These are phyloP conservation scores for Hapalemur alaotrensis DNA, from an alignment of 2,797 vertebrate genomes.

Conservation along the genomic window DNA sequence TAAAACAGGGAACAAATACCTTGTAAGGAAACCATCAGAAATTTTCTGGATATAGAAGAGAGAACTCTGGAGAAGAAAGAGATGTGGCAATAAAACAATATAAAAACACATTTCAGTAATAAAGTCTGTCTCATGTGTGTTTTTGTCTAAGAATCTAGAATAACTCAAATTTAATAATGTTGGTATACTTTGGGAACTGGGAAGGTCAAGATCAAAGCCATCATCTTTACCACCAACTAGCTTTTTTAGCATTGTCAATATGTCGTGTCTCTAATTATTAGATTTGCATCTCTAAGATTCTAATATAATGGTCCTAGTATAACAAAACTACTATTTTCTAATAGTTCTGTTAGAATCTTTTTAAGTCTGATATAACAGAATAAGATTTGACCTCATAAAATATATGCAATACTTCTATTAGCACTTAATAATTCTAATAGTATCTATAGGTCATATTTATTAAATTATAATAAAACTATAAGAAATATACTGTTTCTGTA, in stretches of 20 bases:
- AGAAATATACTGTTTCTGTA: neutral
- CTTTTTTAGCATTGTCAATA: neutral
- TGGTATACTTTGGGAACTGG: neutral
- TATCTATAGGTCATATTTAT: neutral
- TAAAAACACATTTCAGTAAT: neutral
- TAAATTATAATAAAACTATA: neutral
- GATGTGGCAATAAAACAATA: neutral
- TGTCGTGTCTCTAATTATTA: neutral
- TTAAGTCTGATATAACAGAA: neutral
- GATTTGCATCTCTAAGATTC: neutral
- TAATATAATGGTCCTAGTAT: neutral
- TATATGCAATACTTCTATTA: neutral
- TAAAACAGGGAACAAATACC: neutral
- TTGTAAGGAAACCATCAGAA: neutral
- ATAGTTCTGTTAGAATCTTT: neutral
- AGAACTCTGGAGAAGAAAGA: neutral
- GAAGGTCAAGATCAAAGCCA: neutral
- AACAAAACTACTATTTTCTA: conserved; percentile 14
- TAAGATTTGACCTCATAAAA: neutral
- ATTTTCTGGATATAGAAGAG: neutral
- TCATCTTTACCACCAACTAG: neutral
- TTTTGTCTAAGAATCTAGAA: neutral
- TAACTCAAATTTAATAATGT: neutral
- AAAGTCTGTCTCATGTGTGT: neutral
- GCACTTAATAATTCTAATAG: neutral